phyloP scores from a whole-genome alignment of 2,113 vertebrate genomes.

The Lontra canadensis region DNA sequence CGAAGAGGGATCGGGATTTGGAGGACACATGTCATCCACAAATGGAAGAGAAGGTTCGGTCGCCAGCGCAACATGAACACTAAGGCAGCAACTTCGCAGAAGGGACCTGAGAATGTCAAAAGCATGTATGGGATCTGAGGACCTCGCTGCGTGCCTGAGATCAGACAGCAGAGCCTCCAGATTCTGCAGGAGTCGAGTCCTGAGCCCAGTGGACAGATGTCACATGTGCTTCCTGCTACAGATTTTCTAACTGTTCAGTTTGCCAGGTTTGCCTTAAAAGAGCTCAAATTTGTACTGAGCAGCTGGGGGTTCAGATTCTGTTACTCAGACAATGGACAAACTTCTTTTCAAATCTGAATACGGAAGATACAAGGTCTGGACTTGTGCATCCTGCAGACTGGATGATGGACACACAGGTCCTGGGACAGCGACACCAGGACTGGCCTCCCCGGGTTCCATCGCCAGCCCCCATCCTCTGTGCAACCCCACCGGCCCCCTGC shows the following conservation, averaged over 20 bases:
- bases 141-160: not conserved
- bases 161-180: not conserved
- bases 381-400: not conserved
- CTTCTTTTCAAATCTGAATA: not conserved
- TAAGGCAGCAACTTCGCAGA: not conserved
- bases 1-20: not conserved
- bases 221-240: rapidly evolving
- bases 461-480: rapidly evolving
- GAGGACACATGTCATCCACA: not conserved
- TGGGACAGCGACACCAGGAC: rapidly evolving
- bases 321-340: not conserved
- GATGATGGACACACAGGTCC: no score
- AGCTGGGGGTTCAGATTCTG: not conserved
- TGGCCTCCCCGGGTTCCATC: no score
- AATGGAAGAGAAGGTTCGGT: rapidly evolving
- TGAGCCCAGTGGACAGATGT: not conserved
- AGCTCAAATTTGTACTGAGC: not conserved
- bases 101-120: rapidly evolving
- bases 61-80: not conserved
- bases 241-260: not conserved
- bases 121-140: rapidly evolving
- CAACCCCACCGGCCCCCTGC: no score
- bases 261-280: not conserved
- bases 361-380: not conserved
- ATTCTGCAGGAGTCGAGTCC: not conserved